phyloP scores from a whole-genome alignment of 2,113 vertebrate genomes.

The Corythornis vintsioides region DNA sequence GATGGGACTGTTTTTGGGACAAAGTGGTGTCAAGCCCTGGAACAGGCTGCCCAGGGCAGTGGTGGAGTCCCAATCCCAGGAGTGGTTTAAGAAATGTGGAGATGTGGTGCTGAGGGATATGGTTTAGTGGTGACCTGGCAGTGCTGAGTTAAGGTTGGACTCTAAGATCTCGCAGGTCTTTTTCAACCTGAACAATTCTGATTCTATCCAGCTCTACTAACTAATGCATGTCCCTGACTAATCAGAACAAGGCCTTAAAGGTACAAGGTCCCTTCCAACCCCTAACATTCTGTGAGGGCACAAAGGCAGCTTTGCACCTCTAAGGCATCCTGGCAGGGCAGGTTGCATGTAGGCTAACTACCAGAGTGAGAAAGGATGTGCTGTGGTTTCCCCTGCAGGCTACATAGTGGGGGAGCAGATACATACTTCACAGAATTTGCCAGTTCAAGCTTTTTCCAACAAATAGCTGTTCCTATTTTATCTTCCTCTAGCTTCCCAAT shows the following conservation, averaged over 20 bases:
- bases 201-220: neutral
- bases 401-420: neutral
- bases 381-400: neutral
- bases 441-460: neutral
- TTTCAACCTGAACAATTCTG: neutral
- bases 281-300: no score
- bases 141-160: neutral
- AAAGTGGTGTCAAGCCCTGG: neutral
- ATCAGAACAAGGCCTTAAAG: neutral
- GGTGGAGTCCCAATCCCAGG: neutral
- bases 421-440: fast-evolving
- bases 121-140: neutral
- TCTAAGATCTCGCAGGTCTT: neutral
- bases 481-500: neutral
- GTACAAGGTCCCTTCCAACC: neutral
- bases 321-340: neutral
- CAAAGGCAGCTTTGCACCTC: neutral
- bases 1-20: neutral
- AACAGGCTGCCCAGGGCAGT: neutral
- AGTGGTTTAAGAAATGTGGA: neutral
- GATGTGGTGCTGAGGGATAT: neutral
- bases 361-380: neutral
- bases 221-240: no score
- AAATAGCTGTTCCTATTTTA: neutral
- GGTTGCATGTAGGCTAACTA: no score